Conservation (phyloP, 2,797 vertebrate species). For the Margarornis squamiger region DNA sequence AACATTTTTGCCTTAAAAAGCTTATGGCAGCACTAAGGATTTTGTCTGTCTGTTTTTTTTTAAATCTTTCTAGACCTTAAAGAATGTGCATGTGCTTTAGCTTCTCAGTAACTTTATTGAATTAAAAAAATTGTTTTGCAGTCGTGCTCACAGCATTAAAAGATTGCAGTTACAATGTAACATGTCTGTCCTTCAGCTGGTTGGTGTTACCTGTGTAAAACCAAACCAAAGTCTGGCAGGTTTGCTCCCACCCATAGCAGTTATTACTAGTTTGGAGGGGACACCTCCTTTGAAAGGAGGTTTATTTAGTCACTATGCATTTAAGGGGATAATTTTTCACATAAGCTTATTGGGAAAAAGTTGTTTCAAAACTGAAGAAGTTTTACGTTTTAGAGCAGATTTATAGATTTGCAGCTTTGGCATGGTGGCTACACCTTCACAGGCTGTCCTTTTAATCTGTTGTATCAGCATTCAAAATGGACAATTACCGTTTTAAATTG, state of each 20-base stretch:
- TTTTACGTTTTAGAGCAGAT: background rate
- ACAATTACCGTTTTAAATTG: background rate
- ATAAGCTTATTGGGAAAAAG: background rate
- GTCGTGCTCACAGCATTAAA: background rate
- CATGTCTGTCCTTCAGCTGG: background rate
- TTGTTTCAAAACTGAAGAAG: background rate
- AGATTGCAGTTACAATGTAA: background rate
- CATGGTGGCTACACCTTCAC: background rate
- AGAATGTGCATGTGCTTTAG: background rate
- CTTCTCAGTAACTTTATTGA: background rate
- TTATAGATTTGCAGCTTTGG: background rate
- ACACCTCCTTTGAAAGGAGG: background rate
- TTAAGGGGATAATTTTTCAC: background rate
- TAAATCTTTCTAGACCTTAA: background rate
- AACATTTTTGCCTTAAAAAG: background rate
- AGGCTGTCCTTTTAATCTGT: background rate
- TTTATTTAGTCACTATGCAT: background rate
- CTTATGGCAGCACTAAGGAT: background rate
- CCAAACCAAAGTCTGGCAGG: background rate
- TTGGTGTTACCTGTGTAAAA: background rate
- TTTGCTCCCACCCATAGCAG: background rate
- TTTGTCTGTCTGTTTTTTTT: background rate
- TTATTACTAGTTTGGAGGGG: background rate
- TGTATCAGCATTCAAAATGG: background rate
- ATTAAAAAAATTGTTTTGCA: background rate